A percentile compares a stretch with the other conserved stretches of the same genome.
phyloP scores from a whole-genome alignment of 2,888 invertebrate species.

The Lepidocyrtinus sp. region DNA sequence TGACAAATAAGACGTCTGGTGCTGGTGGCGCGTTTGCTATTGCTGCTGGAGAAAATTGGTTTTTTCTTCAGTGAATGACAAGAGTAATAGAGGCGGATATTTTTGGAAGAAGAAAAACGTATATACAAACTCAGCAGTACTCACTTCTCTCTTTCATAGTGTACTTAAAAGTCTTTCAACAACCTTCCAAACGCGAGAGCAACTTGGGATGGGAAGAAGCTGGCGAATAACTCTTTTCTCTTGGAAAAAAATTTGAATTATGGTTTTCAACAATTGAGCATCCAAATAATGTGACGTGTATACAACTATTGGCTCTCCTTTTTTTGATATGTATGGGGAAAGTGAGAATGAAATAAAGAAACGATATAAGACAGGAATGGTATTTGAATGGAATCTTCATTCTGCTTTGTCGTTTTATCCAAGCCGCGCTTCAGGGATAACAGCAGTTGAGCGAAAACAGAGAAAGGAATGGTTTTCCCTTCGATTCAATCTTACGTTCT shows the following conservation, averaged over 20 bases:
- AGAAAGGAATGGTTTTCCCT: conserved; percentile 7
- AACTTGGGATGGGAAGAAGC: background rate
- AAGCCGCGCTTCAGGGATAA: background rate
- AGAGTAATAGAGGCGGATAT: conserved; percentile 33
- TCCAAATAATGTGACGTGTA: background rate
- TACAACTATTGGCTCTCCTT: background rate
- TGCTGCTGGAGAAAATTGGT: conserved; percentile 59
- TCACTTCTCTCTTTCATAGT: background rate
- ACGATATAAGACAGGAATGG: too few species aligned
- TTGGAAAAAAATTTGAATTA: background rate
- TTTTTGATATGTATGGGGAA: background rate
- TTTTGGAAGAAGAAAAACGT: background rate
- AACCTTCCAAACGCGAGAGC: background rate
- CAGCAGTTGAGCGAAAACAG: background rate
- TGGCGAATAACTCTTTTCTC: background rate
- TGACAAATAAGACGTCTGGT: conserved; percentile 54
- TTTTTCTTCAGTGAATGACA: conserved; percentile 62
- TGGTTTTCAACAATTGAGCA: conserved; percentile 5
- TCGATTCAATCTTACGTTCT: background rate
- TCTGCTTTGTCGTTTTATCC: conserved; percentile 1
- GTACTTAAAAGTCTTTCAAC: background rate
- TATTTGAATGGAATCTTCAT: too few species aligned
- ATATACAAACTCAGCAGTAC: background rate
- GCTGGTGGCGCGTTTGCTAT: too few species aligned
- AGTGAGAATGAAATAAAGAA: too few species aligned